Evolutionary conservation across 2,888 invertebrate species (phyloP).

Genomic region (Cephalotes varians): DNA sequence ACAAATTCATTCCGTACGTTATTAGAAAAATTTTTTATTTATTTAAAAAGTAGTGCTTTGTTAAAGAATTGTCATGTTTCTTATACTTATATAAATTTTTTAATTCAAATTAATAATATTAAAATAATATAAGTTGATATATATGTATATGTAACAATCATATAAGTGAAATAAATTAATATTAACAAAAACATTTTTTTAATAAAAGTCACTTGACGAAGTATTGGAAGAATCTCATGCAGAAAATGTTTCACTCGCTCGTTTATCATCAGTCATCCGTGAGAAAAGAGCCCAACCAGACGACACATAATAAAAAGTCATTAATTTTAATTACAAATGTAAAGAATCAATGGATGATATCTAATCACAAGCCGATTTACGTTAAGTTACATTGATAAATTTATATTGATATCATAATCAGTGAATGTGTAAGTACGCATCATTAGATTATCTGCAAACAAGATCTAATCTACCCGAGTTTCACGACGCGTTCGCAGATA

Average conservation of each 20-base stretch:
- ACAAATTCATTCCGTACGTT: background rate
- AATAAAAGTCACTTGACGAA: background rate
- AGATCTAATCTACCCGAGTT: constrained; percentile 58
- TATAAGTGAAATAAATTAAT: background rate
- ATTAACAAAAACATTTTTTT: background rate
- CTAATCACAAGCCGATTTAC: constrained; percentile 52
- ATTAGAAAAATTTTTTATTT: background rate
- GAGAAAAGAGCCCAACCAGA: background rate
- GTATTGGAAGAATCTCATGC: background rate
- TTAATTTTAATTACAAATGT: constrained; percentile 52
- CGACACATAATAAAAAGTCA: constrained; percentile 16
- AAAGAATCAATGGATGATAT: constrained; percentile 19
- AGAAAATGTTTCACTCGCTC: background rate
- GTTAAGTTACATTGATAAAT: constrained; percentile 44
- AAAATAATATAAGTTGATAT: background rate
- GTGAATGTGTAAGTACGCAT: constrained; percentile 47
- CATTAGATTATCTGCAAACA: constrained; percentile 53
- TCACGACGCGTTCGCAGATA: constrained; percentile 57
- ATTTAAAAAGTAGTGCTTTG: background rate
- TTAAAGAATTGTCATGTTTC: background rate
- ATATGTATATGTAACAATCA: background rate
- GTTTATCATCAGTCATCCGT: constrained; percentile 9
- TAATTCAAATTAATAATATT: background rate
- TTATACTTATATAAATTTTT: background rate
- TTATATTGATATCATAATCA: constrained; percentile 33